Evolutionary conservation across 2,888 invertebrate species (phyloP).

Genomic region (Lasioglossum oenotherae): DNA sequence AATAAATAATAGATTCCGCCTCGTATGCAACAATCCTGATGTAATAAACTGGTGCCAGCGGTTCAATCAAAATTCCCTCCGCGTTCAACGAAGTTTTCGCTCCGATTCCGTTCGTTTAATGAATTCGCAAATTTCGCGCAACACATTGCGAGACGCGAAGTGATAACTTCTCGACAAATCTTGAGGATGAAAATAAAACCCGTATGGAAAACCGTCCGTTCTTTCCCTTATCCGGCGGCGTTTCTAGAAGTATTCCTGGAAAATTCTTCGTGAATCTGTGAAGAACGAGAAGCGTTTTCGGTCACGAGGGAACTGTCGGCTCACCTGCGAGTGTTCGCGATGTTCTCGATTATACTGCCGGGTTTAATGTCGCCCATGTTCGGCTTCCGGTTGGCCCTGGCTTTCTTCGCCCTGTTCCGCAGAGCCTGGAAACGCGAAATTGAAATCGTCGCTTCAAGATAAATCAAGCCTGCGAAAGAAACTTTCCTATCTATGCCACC

Average conservation of each 20-base stretch:
- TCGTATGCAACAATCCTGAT: not conserved
- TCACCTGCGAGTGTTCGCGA: slow-evolving; percentile 90
- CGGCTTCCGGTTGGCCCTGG: slow-evolving; percentile 92
- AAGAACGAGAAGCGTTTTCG: slow-evolving; percentile 6
- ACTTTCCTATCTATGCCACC: slow-evolving; percentile 19
- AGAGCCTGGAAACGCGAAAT: slow-evolving; percentile 88
- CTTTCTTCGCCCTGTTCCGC: slow-evolving; percentile 93
- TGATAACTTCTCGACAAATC: not conserved
- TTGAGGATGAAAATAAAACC: not conserved
- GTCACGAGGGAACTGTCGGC: slow-evolving; percentile 42
- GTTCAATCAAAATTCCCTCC: not conserved
- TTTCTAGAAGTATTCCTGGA: slow-evolving; percentile 12
- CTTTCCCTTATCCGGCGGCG: slow-evolving; percentile 17
- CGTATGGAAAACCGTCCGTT: slow-evolving; percentile 12
- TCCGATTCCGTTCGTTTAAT: not conserved
- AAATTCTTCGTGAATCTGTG: slow-evolving; percentile 22
- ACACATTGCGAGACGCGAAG: not conserved
- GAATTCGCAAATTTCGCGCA: not conserved
- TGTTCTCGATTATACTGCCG: slow-evolving; percentile 95
- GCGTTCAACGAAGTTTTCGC: slow-evolving; percentile 43
- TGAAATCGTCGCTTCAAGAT: slow-evolving; percentile 39
- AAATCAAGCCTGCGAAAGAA: slow-evolving; percentile 42
- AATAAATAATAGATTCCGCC: not conserved
- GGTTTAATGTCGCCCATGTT: slow-evolving; percentile 90
- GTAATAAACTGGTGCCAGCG: slow-evolving; percentile 2